Evolutionary conservation across 2,113 vertebrate genomes (phyloP).

Genomic region (Mesitornis unicolor): DNA sequence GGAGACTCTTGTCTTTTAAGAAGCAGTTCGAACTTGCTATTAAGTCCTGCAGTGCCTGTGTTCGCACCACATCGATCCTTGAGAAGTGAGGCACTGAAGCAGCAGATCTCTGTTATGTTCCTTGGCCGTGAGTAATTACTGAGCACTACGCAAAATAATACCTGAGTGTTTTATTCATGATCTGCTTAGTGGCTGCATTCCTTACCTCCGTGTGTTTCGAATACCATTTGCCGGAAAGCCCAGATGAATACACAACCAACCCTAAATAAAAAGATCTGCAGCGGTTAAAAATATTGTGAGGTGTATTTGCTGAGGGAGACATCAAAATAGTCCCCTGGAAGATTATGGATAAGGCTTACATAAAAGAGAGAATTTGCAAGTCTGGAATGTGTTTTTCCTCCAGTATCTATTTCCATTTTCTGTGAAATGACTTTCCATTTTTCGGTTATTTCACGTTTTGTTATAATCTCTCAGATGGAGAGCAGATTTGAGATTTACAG

Average conservation of each 20-base stretch:
- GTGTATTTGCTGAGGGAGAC: neutral
- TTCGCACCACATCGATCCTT: neutral
- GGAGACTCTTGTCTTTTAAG: neutral
- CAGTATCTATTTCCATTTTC: conserved; percentile 52
- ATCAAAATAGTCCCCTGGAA: conserved; percentile 19
- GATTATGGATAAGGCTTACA: conserved; percentile 1
- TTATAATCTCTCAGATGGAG: conserved; percentile 5
- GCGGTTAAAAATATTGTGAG: neutral
- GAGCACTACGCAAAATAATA: neutral
- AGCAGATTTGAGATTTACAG: conserved; percentile 50
- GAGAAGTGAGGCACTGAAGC: neutral
- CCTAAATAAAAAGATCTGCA: neutral
- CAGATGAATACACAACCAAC: neutral
- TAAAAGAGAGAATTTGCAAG: conserved; percentile 34
- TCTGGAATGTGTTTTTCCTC: conserved; percentile 46
- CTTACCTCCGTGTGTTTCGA: neutral
- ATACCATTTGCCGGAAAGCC: neutral
- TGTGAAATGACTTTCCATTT: conserved; percentile 59
- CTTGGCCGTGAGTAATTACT: neutral
- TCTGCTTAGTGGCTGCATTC: neutral
- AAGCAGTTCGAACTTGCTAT: neutral
- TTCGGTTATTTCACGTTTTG: conserved; percentile 8
- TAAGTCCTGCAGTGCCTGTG: neutral
- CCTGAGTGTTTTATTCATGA: neutral
- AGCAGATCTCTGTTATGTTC: neutral